These are phyloP conservation scores for Prostheceraeus crozeri DNA, from an alignment of 2,888 invertebrate genomes.

Conservation along the genomic window DNA sequence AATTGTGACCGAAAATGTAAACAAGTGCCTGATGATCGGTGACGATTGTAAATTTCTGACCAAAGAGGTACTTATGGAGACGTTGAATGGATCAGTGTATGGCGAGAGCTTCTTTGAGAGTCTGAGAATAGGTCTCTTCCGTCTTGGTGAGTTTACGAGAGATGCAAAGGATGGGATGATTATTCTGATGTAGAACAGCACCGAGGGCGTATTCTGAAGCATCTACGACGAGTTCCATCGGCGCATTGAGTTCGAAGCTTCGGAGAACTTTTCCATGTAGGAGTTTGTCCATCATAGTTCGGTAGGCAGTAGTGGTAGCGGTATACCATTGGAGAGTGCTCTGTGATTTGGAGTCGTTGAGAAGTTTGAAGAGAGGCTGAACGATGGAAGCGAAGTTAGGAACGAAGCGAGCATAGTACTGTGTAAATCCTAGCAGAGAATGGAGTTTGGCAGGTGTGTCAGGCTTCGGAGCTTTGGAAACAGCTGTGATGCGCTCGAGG, in stretches of 20 bases:
- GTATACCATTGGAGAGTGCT: not conserved
- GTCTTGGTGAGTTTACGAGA: not conserved
- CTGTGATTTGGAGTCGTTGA: no score
- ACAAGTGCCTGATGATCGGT: slow-evolving; percentile 14
- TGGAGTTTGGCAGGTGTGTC: slow-evolving; percentile 2
- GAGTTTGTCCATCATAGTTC: not conserved
- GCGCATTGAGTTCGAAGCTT: not conserved
- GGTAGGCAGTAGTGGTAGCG: not conserved
- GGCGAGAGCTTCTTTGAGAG: slow-evolving; percentile 18
- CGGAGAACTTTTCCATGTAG: slow-evolving; percentile 5
- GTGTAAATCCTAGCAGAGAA: not conserved
- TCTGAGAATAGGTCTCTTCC: slow-evolving; percentile 3
- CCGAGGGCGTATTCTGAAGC: slow-evolving; percentile 13
- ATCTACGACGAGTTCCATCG: not conserved
- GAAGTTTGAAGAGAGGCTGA: slow-evolving; percentile 9
- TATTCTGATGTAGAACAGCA: slow-evolving; percentile 23
- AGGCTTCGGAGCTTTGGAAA: slow-evolving; percentile 4
- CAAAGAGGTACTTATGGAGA: slow-evolving; percentile 14
- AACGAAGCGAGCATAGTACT: slow-evolving; percentile 16
- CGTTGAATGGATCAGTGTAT: slow-evolving; percentile 16
- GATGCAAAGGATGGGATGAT: slow-evolving; percentile 17
- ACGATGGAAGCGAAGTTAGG: slow-evolving; percentile 12
- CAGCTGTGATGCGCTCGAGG: not conserved
- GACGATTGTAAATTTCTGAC: slow-evolving; percentile 13
- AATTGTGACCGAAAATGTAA: not conserved